Percentiles rank a stretch among this genome's conserved stretches.
phyloP scores from a whole-genome alignment of 2,797 vertebrate species.

The Acropternis orthonyx region DNA sequence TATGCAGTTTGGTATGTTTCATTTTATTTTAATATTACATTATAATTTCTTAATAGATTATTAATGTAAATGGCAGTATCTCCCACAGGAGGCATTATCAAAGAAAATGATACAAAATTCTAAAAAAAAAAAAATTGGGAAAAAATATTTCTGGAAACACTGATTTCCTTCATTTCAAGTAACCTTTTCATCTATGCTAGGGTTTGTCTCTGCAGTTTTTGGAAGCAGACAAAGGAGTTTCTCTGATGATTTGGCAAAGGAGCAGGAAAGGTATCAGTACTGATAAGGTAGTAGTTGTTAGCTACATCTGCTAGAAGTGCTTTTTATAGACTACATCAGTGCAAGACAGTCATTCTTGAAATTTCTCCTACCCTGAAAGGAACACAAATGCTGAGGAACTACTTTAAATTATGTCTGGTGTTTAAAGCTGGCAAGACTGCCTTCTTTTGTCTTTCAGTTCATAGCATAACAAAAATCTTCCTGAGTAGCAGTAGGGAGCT shows the following conservation, averaged over 20 bases:
- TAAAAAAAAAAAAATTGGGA: background rate
- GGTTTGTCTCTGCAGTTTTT: background rate
- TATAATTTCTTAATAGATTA: background rate
- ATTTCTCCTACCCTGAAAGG: background rate
- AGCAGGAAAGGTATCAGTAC: background rate
- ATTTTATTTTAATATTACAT: background rate
- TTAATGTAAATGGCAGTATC: background rate
- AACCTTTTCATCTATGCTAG: background rate
- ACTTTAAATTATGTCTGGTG: background rate
- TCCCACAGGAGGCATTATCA: background rate
- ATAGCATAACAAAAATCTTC: background rate
- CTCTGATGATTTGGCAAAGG: background rate
- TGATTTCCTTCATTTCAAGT: background rate
- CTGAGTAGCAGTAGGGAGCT: background rate
- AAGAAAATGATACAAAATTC: background rate
- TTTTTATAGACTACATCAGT: background rate
- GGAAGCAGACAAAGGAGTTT: background rate
- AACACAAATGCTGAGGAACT: background rate
- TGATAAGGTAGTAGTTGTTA: slow-evolving; percentile 3
- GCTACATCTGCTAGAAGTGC: background rate
- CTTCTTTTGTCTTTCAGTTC: background rate
- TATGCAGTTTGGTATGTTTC: background rate
- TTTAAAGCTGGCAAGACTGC: background rate
- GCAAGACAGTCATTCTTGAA: background rate
- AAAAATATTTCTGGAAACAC: background rate